Evolutionary conservation across 1,140 invertebrate species (phyloP).

Genomic region (Cydia splendana): DNA sequence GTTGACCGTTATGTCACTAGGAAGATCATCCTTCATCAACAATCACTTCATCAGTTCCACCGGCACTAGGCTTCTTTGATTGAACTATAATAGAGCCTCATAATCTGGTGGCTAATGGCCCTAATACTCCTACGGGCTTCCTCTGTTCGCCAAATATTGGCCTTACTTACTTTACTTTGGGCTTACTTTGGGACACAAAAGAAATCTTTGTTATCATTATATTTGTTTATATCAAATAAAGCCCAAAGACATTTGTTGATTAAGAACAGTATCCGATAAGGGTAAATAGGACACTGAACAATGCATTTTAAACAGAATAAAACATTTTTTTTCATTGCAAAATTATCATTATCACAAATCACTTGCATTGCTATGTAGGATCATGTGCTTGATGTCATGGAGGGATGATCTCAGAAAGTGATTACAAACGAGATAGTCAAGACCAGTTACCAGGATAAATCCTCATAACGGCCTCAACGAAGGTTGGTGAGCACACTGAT

Average conservation of each 20-base stretch:
- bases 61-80: no score
- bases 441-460: slow-evolving; percentile 11
- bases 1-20: no score
- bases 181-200: no score
- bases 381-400: neutral
- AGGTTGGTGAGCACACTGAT: neutral
- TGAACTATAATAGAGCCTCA: no score
- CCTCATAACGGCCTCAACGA: slow-evolving; percentile 3
- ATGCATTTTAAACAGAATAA: neutral
- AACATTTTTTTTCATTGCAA: neutral
- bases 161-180: no score
- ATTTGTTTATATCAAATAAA: neutral
- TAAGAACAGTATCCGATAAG: neutral
- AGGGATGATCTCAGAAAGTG: slow-evolving; percentile 14
- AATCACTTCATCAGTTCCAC: no score
- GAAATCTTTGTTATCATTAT: neutral
- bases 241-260: neutral
- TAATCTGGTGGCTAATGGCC: no score
- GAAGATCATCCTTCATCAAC: no score
- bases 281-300: neutral
- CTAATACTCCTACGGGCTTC: no score
- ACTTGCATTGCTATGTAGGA: neutral
- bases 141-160: no score
- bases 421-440: slow-evolving; percentile 7
- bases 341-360: slow-evolving; percentile 1